Conservation (phyloP, 64 coral and sea anemone genomes). For the Pocillopora damicornis region DNA sequence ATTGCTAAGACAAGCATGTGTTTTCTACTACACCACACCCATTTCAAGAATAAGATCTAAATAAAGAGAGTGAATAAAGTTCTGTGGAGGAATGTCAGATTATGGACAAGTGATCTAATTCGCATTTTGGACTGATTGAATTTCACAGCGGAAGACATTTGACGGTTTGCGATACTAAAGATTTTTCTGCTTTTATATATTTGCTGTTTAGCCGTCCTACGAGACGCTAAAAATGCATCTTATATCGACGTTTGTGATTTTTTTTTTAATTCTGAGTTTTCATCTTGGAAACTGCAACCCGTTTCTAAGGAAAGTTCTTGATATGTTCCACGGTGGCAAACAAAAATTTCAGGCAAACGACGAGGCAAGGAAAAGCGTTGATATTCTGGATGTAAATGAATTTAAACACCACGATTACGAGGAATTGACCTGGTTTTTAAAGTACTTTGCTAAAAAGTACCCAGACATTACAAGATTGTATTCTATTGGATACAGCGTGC, state of each 20-base stretch:
- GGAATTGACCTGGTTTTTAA: slow-evolving; percentile 96
- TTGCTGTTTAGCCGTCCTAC: not conserved
- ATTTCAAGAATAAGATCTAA: slow-evolving; percentile 6
- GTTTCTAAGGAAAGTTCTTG: slow-evolving; percentile 15
- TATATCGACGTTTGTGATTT: not conserved
- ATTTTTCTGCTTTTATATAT: not conserved
- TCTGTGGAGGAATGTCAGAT: not conserved
- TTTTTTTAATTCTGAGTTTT: not conserved
- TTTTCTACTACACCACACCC: slow-evolving; percentile 5
- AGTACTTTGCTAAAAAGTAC: slow-evolving; percentile 84
- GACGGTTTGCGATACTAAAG: not conserved
- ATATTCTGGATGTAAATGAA: slow-evolving; percentile 68
- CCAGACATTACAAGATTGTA: slow-evolving; percentile 80
- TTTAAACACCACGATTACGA: slow-evolving; percentile 89
- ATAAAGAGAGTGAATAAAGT: slow-evolving; percentile 8
- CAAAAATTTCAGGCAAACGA: not conserved
- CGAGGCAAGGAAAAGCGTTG: not conserved
- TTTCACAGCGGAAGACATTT: not conserved
- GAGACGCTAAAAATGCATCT: not conserved
- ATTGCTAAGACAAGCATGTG: not conserved
- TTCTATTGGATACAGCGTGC: slow-evolving; percentile 91
- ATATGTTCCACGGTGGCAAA: slow-evolving; percentile 34
- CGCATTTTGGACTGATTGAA: not conserved
- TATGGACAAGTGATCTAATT: slow-evolving; percentile 26
- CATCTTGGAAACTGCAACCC: slow-evolving; percentile 14